A percentile compares a stretch with the other conserved stretches of the same genome.
phyloP scores from a whole-genome alignment of 2,113 vertebrate species.

The Trichechus manatus region DNA sequence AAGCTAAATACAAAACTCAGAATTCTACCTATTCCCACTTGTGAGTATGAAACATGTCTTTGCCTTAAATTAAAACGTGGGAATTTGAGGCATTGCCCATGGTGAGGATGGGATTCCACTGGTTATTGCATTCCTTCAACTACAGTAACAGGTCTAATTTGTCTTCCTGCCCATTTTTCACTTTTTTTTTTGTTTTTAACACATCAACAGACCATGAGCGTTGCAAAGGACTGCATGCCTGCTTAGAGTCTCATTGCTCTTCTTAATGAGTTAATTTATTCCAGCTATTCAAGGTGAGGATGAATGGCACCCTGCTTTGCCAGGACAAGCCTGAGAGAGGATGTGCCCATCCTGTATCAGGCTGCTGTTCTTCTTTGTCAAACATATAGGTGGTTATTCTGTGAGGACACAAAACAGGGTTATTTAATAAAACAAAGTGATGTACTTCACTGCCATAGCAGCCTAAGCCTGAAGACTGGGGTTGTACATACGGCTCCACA shows the following conservation, averaged over 20 bases:
- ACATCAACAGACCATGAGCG: slow-evolving; percentile 30
- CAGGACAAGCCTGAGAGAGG: slow-evolving; percentile 65
- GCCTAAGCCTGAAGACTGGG: background rate
- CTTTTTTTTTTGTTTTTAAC: background rate
- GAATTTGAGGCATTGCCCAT: background rate
- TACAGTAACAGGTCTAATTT: slow-evolving; percentile 27
- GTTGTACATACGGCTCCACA: background rate
- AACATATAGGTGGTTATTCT: slow-evolving; percentile 70
- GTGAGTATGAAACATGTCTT: background rate
- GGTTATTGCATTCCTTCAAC: background rate
- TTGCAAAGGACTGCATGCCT: slow-evolving; percentile 44
- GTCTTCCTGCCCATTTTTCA: background rate
- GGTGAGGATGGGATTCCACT: background rate
- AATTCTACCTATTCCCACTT: background rate
- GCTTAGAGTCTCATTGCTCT: slow-evolving; percentile 25
- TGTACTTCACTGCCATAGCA: slow-evolving; percentile 17
- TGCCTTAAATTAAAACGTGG: slow-evolving; percentile 27
- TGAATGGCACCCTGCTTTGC: slow-evolving; percentile 71
- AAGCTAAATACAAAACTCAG: background rate
- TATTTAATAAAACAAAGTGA: slow-evolving; percentile 66
- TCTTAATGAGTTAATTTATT: slow-evolving; percentile 73
- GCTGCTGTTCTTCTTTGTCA: slow-evolving; percentile 62
- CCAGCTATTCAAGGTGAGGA: slow-evolving; percentile 77
- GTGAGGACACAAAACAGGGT: slow-evolving; percentile 60
- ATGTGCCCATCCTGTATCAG: slow-evolving; percentile 53